A percentile compares a stretch with the other conserved stretches of the same genome.
Conservation (phyloP, 2,113 vertebrate species). For the Trematomus loennbergii region DNA sequence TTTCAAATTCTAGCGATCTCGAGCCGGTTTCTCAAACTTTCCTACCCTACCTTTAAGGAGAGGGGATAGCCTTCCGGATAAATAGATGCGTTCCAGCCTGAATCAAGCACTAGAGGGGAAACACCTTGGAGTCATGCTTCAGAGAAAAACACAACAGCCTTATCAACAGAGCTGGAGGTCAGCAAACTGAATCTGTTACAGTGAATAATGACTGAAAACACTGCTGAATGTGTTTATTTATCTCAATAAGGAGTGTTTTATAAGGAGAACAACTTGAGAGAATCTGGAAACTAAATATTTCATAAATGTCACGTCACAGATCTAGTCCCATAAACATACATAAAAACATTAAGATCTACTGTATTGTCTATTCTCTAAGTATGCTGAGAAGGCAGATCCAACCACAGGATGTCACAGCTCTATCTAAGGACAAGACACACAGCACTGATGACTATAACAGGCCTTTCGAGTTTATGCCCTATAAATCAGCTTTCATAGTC, state of each 20-base stretch:
- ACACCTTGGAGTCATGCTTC: conserved; percentile 14
- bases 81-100: conserved; percentile 46
- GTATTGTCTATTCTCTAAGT: background rate
- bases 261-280: conserved; percentile 5
- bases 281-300: conserved; percentile 25
- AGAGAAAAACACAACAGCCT: conserved; percentile 38
- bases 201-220: conserved; percentile 30
- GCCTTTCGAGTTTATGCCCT: conserved; percentile 48
- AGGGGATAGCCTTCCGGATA: background rate
- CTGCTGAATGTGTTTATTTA: conserved; percentile 34
- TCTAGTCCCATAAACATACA: background rate
- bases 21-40: no score
- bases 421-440: conserved; percentile 18
- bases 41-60: no score
- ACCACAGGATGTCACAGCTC: conserved; percentile 24
- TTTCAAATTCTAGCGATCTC: no score
- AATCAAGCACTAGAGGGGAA: background rate
- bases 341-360: background rate
- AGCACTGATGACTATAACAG: conserved; percentile 50
- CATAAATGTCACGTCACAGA: conserved; percentile 4
- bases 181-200: conserved; percentile 35
- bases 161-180: conserved; percentile 51
- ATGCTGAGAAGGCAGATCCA: background rate
- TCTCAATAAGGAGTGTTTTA: background rate
- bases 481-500: conserved; percentile 60